phyloP scores from a whole-genome alignment of 2,888 invertebrate species.

The Gymnosoma rotundatum region DNA sequence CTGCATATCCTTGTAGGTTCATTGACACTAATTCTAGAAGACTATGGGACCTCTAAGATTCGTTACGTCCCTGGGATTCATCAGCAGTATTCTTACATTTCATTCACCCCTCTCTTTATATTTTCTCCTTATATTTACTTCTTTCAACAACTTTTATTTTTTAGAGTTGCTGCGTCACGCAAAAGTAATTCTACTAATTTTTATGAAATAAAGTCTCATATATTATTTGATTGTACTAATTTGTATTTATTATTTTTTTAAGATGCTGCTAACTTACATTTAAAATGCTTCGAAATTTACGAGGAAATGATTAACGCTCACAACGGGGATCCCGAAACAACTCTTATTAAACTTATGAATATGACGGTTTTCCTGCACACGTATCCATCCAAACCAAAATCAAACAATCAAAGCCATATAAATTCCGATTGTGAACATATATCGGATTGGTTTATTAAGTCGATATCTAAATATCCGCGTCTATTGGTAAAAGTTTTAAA shows the following conservation, averaged over 20 bases:
- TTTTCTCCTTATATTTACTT: too few relatives aligned
- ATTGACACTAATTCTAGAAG: too few relatives aligned
- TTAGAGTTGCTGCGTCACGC: too few relatives aligned
- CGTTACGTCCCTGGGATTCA: too few relatives aligned
- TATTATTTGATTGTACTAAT: too few relatives aligned
- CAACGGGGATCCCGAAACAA: constrained; percentile 80
- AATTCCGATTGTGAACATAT: constrained; percentile 78
- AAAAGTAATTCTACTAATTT: too few relatives aligned
- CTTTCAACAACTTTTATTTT: too few relatives aligned
- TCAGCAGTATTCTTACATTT: too few relatives aligned
- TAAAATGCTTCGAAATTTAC: constrained; percentile 79
- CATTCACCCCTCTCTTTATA: too few relatives aligned
- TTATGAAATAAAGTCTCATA: too few relatives aligned
- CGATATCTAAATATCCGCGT: constrained; percentile 79
- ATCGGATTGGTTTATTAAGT: constrained; percentile 80
- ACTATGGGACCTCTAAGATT: too few relatives aligned
- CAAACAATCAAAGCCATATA: constrained; percentile 47
- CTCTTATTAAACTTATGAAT: constrained; percentile 79
- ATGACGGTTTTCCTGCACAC: constrained; percentile 79
- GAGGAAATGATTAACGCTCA: constrained; percentile 80
- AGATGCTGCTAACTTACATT: constrained; percentile 79
- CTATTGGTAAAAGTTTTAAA: constrained; percentile 76
- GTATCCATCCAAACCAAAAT: constrained; percentile 74
- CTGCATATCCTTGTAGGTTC: too few relatives aligned
- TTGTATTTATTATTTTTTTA: constrained; percentile 2